Conservation (phyloP, 2,888 invertebrate genomes). For the Andrena fulva region DNA sequence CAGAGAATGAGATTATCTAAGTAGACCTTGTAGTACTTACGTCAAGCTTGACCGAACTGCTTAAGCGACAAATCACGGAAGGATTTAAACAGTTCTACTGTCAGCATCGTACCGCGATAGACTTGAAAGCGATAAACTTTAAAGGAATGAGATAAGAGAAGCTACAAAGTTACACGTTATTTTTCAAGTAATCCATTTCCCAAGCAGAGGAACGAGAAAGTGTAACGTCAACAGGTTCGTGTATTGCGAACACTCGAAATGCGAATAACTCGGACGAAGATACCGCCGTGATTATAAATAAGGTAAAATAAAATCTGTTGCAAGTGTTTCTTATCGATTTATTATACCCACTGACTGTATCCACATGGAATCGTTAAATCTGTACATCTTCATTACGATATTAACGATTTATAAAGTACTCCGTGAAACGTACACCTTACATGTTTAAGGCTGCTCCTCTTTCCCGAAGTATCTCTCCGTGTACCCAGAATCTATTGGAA, state of each 20-base stretch:
- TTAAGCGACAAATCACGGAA: not conserved
- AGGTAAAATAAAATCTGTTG: constrained; percentile 47
- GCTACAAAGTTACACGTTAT: constrained; percentile 39
- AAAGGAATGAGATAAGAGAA: constrained; percentile 21
- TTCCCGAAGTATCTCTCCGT: constrained; percentile 87
- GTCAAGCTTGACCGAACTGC: constrained; percentile 10
- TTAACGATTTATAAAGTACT: constrained; percentile 12
- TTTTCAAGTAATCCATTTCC: constrained; percentile 32
- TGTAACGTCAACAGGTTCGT: constrained; percentile 38
- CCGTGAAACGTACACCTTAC: not conserved
- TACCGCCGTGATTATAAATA: not conserved
- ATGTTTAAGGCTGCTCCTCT: constrained; percentile 82
- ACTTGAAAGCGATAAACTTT: constrained; percentile 18
- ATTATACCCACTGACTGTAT: constrained; percentile 56
- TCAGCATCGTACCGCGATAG: constrained; percentile 17
- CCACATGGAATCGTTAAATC: constrained; percentile 49
- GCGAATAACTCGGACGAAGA: not conserved
- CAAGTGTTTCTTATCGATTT: constrained; percentile 43
- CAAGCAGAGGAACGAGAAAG: constrained; percentile 39
- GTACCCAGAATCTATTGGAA: constrained; percentile 86
- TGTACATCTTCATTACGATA: constrained; percentile 43
- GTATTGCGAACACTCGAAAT: constrained; percentile 12
- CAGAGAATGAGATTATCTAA: not conserved
- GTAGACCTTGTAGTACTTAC: constrained; percentile 22
- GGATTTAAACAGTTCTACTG: not conserved